Conservation (phyloP, 2,113 vertebrate genomes). For the Morone saxatilis region DNA sequence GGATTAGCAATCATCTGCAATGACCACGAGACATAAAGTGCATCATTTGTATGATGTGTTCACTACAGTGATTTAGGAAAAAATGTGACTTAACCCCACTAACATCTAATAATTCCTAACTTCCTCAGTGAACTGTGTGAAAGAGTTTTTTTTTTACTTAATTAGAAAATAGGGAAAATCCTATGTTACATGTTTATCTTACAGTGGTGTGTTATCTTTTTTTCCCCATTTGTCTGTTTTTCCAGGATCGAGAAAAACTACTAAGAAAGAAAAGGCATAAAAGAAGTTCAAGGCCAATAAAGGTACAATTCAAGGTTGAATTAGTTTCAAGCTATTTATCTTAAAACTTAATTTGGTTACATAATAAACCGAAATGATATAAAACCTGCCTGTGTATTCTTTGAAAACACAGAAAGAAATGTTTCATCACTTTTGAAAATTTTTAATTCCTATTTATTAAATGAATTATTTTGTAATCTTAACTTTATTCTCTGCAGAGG, state of each 20-base stretch:
- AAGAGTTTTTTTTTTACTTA: neutral
- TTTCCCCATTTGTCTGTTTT: conserved; percentile 20
- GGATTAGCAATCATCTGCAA: neutral
- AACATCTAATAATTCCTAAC: neutral
- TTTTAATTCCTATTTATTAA: neutral
- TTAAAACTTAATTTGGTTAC: neutral
- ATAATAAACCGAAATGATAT: no score
- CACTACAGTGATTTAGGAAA: no score
- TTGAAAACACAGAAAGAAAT: neutral
- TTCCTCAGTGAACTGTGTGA: neutral
- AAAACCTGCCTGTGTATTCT: neutral
- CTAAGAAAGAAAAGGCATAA: conserved; percentile 96
- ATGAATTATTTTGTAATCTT: neutral
- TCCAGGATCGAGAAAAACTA: conserved; percentile 96
- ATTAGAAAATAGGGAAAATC: neutral
- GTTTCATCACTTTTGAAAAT: neutral
- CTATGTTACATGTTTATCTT: neutral
- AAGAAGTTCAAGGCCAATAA: conserved; percentile 96
- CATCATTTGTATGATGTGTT: neutral
- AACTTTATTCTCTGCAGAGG: conserved; percentile 82
- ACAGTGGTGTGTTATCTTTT: conserved; percentile 15
- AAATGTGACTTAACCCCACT: neutral
- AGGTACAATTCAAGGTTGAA: conserved; percentile 83
- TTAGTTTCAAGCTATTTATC: neutral
- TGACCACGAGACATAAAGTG: neutral